Percentiles rank a stretch among this genome's conserved stretches.
Evolutionary conservation across 1,140 invertebrate genomes (phyloP).

Genomic region (Sinella curviseta): DNA sequence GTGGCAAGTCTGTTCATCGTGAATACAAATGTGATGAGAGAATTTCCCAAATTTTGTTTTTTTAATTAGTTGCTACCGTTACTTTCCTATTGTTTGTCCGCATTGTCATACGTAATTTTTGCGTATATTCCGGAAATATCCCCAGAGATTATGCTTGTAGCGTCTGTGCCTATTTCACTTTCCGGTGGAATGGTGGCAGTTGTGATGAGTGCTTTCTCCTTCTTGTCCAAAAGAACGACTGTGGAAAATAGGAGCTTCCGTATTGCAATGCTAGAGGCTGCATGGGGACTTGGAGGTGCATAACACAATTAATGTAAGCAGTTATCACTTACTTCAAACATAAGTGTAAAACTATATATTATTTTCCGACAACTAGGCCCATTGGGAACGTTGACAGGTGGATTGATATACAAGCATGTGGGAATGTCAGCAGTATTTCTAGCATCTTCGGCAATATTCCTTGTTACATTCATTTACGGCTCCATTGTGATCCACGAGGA

Average conservation of each 20-base stretch:
- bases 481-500: slow-evolving; percentile 34
- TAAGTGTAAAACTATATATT: neutral
- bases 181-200: slow-evolving; percentile 38
- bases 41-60: no score
- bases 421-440: slow-evolving; percentile 40
- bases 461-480: slow-evolving; percentile 30
- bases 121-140: slow-evolving; percentile 24
- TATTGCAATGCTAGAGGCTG: slow-evolving; percentile 39
- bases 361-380: neutral
- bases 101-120: slow-evolving; percentile 31
- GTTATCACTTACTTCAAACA: no score
- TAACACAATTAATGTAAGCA: no score
- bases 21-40: no score
- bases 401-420: slow-evolving; percentile 31
- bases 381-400: neutral
- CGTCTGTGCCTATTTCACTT: slow-evolving; percentile 35
- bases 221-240: slow-evolving; percentile 32
- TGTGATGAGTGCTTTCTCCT: slow-evolving; percentile 36
- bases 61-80: slow-evolving; percentile 34
- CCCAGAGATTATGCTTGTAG: slow-evolving; percentile 26
- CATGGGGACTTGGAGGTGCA: slow-evolving; percentile 37
- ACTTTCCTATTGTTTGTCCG: slow-evolving; percentile 34
- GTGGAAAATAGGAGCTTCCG: slow-evolving; percentile 43
- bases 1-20: no score
- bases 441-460: slow-evolving; percentile 16